Evolutionary conservation across 2,113 vertebrate genomes (phyloP), one percentile per base, ranked within the genome.

Genomic region (Pelvicachromis taeniatus): DNA sequence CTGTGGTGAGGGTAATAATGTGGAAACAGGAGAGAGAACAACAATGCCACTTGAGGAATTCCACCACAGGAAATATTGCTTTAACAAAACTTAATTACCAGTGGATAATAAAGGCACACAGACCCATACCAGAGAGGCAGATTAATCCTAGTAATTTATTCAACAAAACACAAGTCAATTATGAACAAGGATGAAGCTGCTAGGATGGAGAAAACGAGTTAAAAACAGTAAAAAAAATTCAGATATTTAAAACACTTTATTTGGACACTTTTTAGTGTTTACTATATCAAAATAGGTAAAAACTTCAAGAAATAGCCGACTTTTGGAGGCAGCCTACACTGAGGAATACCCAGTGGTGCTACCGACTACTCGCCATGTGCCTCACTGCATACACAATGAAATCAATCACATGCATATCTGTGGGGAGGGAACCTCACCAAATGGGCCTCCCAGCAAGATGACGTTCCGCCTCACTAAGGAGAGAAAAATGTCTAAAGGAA

Each of bases 21-120:
- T 13, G 33, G 59, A 63, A 38, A 38, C 7, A 63, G 6, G 59
- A 63, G 59, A n/a, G 33, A 38, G 19, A 38, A n/a, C 10, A 63
- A 63, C 19, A 38, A 13, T 1, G 4, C 33, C 19, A 63, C 19
- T n/a, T n/a, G 59, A 63, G 59, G 33, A 63, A 21, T 4, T 63
- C 59, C 59, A 63, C 33, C 59, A 35, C 4, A 63, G 19, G 33
- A 38, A 38, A n/a, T 38, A 63, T 38, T 63, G 59, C 59, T 38
- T 38, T 21, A 21, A 63, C 33, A 63, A 63, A 63, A 63, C 59
- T n/a, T 63, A 63, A 63, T 63, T 63, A 35, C n/a, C 59, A 38
- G 19, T 63, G 19, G 17, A 63, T 63, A 63, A 63, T 63, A 63
- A 63, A 63, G 59, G 59, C 59, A 38, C 59, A 63, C 59, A 38